Base-by-base conservation (phyloP, 1,140 invertebrate genomes). In the Pemphigus obesinymphae region DNA sequence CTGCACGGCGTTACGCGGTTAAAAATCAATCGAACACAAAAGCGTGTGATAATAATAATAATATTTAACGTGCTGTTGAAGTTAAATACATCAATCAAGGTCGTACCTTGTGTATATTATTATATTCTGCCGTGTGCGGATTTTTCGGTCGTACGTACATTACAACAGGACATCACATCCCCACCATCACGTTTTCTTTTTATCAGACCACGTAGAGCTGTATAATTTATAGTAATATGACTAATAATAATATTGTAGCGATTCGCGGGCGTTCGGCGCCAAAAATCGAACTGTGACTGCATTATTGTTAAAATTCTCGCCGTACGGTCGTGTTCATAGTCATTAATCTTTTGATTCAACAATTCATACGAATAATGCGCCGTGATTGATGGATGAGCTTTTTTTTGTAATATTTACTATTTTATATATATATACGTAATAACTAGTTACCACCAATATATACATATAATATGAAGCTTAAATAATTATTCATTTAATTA, bases 71-170 rank as follows among this genome's bases (percentile, higher is more conserved):
- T 31, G 26, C 70, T 13, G 29, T 73, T 13, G 68, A 72, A 50
- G 26, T 48, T 50, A 50, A 48, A 45, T n/a, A 73, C 70, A 29
- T 73, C 43, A 10, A 73, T 50, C 70, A 73, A 73, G 70, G 70
- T 73, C 43, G 45, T 31, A 73, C 40, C 66, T 70, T 17, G 37
- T 50, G 31, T 31, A 50, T n/a, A 15, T 20, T 15, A 10, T 8
- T 48, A 17, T 48, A 29, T 45, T 45, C 23, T 23, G n/a, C 31
- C 20, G n/a, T 70, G 23, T 50, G 7, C 23, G 45, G 29, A 50
- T 31, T 50, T 29, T 73, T 50, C 0, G 17, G 15, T 29, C 13
- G 15, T 45, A 70, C 10, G 10, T 45, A 45, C n/a, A n/a, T 34
- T 66, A 66, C 68, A 45, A 70, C 45, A 70, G 68, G 68, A 45